Evolutionary conservation across 2,113 vertebrate genomes (phyloP).

Genomic region (Periophthalmodon schlosseri): DNA sequence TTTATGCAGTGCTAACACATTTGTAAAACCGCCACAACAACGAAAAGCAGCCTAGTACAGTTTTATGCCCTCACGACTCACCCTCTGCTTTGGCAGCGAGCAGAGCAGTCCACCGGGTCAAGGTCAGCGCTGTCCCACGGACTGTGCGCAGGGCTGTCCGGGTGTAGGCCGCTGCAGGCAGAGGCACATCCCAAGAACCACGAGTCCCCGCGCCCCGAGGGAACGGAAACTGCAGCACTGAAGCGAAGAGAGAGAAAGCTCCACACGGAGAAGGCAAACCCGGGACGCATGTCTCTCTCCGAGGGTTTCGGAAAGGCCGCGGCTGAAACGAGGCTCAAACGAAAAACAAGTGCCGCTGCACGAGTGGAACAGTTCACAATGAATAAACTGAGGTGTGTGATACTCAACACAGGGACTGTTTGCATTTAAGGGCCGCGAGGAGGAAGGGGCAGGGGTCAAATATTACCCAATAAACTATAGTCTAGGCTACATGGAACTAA

Average conservation of each 20-base stretch:
- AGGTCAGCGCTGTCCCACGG: slow-evolving; percentile 23
- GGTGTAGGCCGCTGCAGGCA: slow-evolving; percentile 1
- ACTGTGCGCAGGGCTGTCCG: background rate
- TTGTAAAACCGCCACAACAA: background rate
- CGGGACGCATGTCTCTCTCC: slow-evolving; percentile 2
- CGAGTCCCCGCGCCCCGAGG: background rate
- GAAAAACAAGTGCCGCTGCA: background rate
- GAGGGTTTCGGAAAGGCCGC: slow-evolving; percentile 17
- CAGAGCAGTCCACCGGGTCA: slow-evolving; percentile 53
- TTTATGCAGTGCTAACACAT: too few species aligned
- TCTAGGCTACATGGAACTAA: background rate
- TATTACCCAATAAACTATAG: background rate
- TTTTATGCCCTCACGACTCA: slow-evolving; percentile 21
- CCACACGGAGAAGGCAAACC: slow-evolving; percentile 13
- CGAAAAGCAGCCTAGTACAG: background rate
- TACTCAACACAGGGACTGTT: slow-evolving; percentile 34
- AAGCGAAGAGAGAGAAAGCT: background rate
- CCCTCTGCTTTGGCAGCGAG: slow-evolving; percentile 53
- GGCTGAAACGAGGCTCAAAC: background rate
- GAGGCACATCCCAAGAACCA: slow-evolving; percentile 49
- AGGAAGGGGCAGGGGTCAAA: background rate
- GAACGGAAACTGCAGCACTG: background rate
- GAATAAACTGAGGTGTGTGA: background rate
- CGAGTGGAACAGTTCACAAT: background rate
- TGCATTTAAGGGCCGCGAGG: slow-evolving; percentile 42